Evolutionary conservation across 1,140 invertebrate species (phyloP).

Genomic region (Aphaenogaster floridana): DNA sequence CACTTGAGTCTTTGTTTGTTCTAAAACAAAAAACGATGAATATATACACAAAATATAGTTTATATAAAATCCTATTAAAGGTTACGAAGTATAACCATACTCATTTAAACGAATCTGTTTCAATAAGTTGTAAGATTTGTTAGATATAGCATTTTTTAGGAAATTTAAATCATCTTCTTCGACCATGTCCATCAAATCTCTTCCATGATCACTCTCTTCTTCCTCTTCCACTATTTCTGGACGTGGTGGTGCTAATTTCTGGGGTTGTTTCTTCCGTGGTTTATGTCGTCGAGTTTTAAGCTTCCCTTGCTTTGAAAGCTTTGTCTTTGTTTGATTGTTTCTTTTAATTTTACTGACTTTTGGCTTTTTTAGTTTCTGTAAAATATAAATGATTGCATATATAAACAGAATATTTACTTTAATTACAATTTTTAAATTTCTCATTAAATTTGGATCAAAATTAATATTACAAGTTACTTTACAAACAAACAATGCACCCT

Average conservation of each 20-base stretch:
- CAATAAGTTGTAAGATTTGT: constrained; percentile 86
- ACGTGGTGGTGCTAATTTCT: constrained; percentile 81
- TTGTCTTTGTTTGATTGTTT: constrained; percentile 89
- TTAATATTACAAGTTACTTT: not conserved
- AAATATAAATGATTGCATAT: not conserved
- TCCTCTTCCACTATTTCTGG: constrained; percentile 84
- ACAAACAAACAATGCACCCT: not conserved
- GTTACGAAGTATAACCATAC: constrained; percentile 72
- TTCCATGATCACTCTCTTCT: constrained; percentile 87
- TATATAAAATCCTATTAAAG: constrained; percentile 35
- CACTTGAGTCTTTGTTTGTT: constrained; percentile 61
- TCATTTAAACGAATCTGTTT: constrained; percentile 82
- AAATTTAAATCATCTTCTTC: constrained; percentile 90
- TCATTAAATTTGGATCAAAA: not conserved
- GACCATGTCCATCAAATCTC: constrained; percentile 89
- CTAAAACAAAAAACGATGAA: constrained; percentile 56
- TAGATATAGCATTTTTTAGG: constrained; percentile 87
- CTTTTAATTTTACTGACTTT: constrained; percentile 89
- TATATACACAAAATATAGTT: not conserved
- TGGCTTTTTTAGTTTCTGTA: constrained; percentile 86
- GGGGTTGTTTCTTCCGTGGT: constrained; percentile 85
- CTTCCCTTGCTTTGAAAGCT: constrained; percentile 89
- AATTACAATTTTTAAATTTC: not conserved
- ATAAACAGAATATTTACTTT: constrained; percentile 14
- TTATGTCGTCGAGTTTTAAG: constrained; percentile 86